Conservation (phyloP, 2,113 vertebrate genomes). For the Tiliqua scincoides region DNA sequence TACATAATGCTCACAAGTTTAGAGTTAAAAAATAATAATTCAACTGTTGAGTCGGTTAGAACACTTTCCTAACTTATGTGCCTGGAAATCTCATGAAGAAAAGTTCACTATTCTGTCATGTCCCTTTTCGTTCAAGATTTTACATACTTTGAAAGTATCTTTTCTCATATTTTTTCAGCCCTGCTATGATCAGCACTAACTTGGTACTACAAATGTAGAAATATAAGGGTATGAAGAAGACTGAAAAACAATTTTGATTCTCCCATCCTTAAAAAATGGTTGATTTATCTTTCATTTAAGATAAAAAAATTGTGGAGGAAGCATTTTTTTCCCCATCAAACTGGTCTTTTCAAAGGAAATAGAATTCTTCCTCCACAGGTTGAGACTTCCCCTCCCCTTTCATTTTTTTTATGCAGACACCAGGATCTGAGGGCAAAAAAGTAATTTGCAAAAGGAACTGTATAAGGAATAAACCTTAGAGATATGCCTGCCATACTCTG, state of each 20-base stretch:
- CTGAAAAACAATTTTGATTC: background rate
- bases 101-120: background rate
- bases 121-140: background rate
- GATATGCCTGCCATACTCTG: background rate
- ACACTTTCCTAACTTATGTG: conserved; percentile 3
- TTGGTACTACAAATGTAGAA: background rate
- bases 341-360: background rate
- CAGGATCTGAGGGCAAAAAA: conserved; percentile 14
- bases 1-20: conserved; percentile 36
- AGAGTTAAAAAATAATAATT: background rate
- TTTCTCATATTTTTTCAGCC: background rate
- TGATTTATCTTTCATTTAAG: background rate
- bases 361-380: background rate
- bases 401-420: background rate
- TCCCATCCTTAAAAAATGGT: background rate
- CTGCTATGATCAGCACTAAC: background rate
- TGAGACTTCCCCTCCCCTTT: background rate
- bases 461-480: conserved; percentile 3
- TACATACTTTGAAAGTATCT: conserved; percentile 8
- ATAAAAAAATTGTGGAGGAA: background rate
- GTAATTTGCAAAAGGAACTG: background rate
- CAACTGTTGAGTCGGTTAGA: conserved; percentile 18
- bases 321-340: background rate
- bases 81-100: background rate
- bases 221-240: background rate